phyloP scores from a whole-genome alignment of 2,113 vertebrate genomes.

The Syrmaticus mikado region DNA sequence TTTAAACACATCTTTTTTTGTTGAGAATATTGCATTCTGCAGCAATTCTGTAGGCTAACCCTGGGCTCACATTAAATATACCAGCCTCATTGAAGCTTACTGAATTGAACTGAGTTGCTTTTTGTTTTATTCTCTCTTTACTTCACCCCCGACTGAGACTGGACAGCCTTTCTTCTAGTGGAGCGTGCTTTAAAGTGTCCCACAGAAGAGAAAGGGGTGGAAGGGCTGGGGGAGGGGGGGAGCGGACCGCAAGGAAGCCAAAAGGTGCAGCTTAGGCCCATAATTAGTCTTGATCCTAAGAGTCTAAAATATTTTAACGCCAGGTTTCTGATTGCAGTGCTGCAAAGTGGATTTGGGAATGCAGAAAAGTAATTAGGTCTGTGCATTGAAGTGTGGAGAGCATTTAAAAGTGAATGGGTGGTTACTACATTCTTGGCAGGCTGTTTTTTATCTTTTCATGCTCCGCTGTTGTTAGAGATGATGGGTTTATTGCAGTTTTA shows the following conservation, averaged over 20 bases:
- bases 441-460: slow-evolving; percentile 92
- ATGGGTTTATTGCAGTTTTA: slow-evolving; percentile 99
- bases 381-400: slow-evolving; percentile 95
- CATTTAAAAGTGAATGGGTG: slow-evolving; percentile 99
- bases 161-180: slow-evolving; percentile 84
- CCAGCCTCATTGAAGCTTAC: slow-evolving; percentile 86
- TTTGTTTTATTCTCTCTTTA: slow-evolving; percentile 87
- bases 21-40: slow-evolving; percentile 86
- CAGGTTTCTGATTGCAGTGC: slow-evolving; percentile 92
- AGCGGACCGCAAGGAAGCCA: slow-evolving; percentile 69
- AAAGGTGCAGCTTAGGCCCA: slow-evolving; percentile 92
- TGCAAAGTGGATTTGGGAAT: slow-evolving; percentile 92
- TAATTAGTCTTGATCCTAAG: slow-evolving; percentile 97
- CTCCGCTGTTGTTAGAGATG: slow-evolving; percentile 93
- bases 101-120: slow-evolving; percentile 88
- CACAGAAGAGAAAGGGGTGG: slow-evolving; percentile 67
- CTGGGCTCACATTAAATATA: slow-evolving; percentile 86
- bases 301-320: slow-evolving; percentile 96
- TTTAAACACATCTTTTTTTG: slow-evolving; percentile 91
- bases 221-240: neutral
- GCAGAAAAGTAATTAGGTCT: slow-evolving; percentile 96
- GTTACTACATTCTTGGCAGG: slow-evolving; percentile 91
- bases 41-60: slow-evolving; percentile 86
- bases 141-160: slow-evolving; percentile 85
- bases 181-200: slow-evolving; percentile 85